Evolutionary conservation across 1,140 invertebrate genomes (phyloP).

Genomic region (Pomacea maculata): DNA sequence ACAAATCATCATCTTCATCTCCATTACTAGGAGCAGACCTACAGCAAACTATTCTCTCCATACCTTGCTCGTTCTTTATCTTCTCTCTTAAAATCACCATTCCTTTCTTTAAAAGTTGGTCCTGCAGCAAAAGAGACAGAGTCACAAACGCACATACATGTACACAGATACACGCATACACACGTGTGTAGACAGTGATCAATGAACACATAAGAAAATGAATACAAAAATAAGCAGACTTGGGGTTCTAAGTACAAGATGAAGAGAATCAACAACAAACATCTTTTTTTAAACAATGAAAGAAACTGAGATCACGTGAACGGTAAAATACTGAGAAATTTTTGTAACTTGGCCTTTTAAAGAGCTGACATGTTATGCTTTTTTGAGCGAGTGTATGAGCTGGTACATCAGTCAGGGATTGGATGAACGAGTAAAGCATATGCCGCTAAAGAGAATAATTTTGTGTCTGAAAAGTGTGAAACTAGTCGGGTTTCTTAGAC

Average conservation of each 20-base stretch:
- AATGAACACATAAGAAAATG: not conserved
- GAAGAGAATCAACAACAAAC: too few species aligned
- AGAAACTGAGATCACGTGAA: not conserved
- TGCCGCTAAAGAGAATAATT: too few species aligned
- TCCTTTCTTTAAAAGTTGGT: slow-evolving; percentile 58
- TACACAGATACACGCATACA: not conserved
- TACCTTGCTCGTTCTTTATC: slow-evolving; percentile 57
- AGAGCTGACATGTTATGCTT: too few species aligned
- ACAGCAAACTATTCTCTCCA: not conserved
- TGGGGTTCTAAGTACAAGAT: too few species aligned
- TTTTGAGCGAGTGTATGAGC: too few species aligned
- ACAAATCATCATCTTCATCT: not conserved
- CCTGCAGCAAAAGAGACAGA: slow-evolving; percentile 35
- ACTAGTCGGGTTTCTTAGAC: too few species aligned
- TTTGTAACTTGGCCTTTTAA: too few species aligned
- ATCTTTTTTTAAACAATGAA: not conserved
- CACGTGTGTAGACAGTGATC: not conserved
- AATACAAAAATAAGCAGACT: not conserved
- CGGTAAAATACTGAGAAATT: too few species aligned
- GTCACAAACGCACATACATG: not conserved
- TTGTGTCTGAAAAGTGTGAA: too few species aligned
- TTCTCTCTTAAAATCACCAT: slow-evolving; percentile 58
- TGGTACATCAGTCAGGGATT: too few species aligned
- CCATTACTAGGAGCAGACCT: not conserved
- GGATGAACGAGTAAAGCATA: too few species aligned